Conservation (phyloP, 2,888 invertebrate species). For the Drosophila buzzatii region DNA sequence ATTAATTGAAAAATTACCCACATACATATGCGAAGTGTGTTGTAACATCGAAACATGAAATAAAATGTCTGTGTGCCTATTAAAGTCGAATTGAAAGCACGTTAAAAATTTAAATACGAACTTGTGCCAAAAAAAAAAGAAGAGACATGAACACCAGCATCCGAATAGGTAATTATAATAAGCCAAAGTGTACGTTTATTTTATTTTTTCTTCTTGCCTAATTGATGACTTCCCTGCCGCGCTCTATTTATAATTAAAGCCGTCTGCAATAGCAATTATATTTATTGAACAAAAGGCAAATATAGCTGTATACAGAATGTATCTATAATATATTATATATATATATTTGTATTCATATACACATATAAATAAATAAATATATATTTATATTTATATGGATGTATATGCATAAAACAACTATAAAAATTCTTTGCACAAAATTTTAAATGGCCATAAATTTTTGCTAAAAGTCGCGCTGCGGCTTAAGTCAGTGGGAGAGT, state of each 20-base stretch:
- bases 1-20: conserved; percentile 85
- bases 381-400: conserved; percentile 12
- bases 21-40: conserved; percentile 47
- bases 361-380: conserved; percentile 15
- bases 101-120: conserved; percentile 63
- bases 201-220: conserved; percentile 49
- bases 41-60: conserved; percentile 52
- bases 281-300: conserved; percentile 65
- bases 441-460: conserved; percentile 67
- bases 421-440: conserved; percentile 64
- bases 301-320: conserved; percentile 25
- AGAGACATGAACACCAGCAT: conserved; percentile 23
- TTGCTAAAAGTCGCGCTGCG: conserved; percentile 51
- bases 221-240: conserved; percentile 74
- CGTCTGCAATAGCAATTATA: conserved; percentile 70
- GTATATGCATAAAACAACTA: conserved; percentile 55
- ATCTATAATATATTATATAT: conserved; percentile 12
- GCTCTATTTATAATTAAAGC: conserved; percentile 69
- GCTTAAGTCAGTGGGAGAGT: conserved; percentile 48
- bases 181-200: conserved; percentile 43
- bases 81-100: conserved; percentile 59
- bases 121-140: conserved; percentile 58
- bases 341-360: conserved; percentile 5
- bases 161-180: conserved; percentile 65
- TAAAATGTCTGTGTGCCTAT: conserved; percentile 46